phyloP scores from a whole-genome alignment of 2,888 invertebrate genomes.

The Caenorhabditis sinica region DNA sequence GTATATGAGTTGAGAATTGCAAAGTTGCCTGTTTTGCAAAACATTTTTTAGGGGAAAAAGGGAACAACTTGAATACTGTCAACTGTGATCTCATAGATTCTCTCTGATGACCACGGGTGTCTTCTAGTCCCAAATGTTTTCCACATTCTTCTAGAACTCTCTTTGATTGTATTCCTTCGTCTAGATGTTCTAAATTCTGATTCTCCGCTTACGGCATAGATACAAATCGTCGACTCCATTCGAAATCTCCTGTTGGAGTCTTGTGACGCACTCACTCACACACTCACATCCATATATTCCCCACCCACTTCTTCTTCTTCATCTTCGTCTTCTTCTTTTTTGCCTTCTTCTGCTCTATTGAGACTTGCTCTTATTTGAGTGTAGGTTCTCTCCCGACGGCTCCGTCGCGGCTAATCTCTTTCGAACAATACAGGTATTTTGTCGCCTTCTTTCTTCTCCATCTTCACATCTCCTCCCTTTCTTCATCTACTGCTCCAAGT shows the following conservation, averaged over 20 bases:
- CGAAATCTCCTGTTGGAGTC: slow-evolving; percentile 26
- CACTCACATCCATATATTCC: slow-evolving; percentile 45
- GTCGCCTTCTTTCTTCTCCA: slow-evolving; percentile 1
- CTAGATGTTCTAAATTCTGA: slow-evolving; percentile 26
- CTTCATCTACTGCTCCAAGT: slow-evolving; percentile 3
- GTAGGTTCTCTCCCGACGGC: slow-evolving; percentile 30
- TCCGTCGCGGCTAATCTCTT: slow-evolving; percentile 21
- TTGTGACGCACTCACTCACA: slow-evolving; percentile 56
- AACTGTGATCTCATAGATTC: not conserved
- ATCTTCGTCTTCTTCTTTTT: slow-evolving; percentile 32
- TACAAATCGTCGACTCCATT: slow-evolving; percentile 42
- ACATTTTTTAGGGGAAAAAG: not conserved
- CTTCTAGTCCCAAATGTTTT: not conserved
- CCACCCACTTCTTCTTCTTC: slow-evolving; percentile 47
- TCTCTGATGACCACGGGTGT: not conserved
- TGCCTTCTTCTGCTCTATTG: slow-evolving; percentile 39
- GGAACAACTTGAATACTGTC: not conserved
- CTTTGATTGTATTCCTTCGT: too few species aligned
- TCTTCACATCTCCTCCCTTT: not conserved
- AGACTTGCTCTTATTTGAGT: slow-evolving; percentile 44
- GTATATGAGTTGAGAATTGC: not conserved
- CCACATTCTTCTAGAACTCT: slow-evolving; percentile 20
- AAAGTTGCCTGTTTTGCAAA: not conserved
- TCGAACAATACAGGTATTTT: slow-evolving; percentile 59
- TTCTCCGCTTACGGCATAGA: slow-evolving; percentile 8